Base-by-base conservation (phyloP, 2,888 invertebrate species). In the Philonicus albiceps region DNA sequence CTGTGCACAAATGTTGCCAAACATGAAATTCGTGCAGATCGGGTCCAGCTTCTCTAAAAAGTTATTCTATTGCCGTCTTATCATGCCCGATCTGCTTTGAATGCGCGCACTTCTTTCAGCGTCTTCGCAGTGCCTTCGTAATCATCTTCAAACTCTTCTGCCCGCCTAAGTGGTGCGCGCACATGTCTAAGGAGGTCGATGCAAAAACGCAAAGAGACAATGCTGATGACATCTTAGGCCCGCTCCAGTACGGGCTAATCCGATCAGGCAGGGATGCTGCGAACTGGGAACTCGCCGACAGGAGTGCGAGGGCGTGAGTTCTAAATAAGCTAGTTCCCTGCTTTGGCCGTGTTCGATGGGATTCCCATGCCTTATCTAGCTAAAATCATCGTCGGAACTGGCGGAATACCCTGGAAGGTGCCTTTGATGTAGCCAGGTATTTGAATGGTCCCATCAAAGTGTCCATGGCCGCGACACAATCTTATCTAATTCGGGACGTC, bases 1-100 rank as follows among this genome's bases (percentile, higher is more conserved):
- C 80, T 30, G 16, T 6, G 16, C n/a, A 13, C 30, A 80, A 22
- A 13, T 49, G 43, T 6, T 49, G 43, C 80, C 22, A 53, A 80
- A 80, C 80, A 80, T 80, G 49, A 80, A 49, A 27, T 53, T 80
- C 80, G 80, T 80, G 80, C 80, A 53, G 13, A n/a, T 40, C 27
- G n/a, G 34, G 31, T 19, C 74, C 13, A 8, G n/a, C 74, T 76
- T 19, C 27, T 43, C 13, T 16, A 49, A 49, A 31, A 80, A 49
- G 27, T 53, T 40, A 22, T 30, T 27, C 80, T 53, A 80, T 53
- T 80, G 7, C 49, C 80, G 11, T 5, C 49, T 80, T 80, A 80
- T 80, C 80, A n/a, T 11, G 13, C 40, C 55, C 22, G 37, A 76
- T 76, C 76, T 27, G 13, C 13, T 49, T 27, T 80, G 80, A 80